A percentile compares a stretch with the other conserved stretches of the same genome.
Evolutionary conservation across 2,888 invertebrate species (phyloP).

Genomic region (Endomychus coccineus): DNA sequence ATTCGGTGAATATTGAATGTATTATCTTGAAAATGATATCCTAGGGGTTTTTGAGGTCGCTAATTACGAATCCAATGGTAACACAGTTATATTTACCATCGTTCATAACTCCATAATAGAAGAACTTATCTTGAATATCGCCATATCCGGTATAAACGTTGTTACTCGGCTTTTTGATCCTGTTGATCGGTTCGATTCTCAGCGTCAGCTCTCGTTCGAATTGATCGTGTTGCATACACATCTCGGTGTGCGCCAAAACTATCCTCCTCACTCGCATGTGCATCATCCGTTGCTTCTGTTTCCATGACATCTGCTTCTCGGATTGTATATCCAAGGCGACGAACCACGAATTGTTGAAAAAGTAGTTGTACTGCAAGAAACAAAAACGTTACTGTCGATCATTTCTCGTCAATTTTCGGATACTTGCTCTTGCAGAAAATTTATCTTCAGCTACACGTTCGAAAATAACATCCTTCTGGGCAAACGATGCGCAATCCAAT

Average conservation of each 20-base stretch:
- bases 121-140: constrained; percentile 34
- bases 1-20: too few species aligned
- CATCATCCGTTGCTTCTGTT: constrained; percentile 35
- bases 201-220: constrained; percentile 31
- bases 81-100: too few species aligned
- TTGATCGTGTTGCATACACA: constrained; percentile 35
- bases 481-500: constrained; percentile 27
- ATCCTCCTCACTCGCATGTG: constrained; percentile 37
- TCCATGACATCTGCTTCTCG: constrained; percentile 29
- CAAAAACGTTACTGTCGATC: constrained; percentile 1
- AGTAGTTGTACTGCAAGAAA: constrained; percentile 28
- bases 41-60: too few species aligned
- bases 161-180: constrained; percentile 31
- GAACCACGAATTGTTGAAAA: constrained; percentile 36
- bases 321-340: constrained; percentile 30
- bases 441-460: constrained; percentile 20
- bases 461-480: constrained; percentile 21
- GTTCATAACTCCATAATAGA: constrained; percentile 39
- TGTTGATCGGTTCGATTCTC: constrained; percentile 21
- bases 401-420: background rate
- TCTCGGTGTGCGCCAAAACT: constrained; percentile 35
- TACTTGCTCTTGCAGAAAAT: constrained; percentile 25
- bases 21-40: too few species aligned
- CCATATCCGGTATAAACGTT: constrained; percentile 38
- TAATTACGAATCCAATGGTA: too few species aligned